Evolutionary conservation across 1,140 invertebrate genomes (phyloP), one percentile per base, ranked within the genome.

Genomic region (Nephotettix cincticeps): DNA sequence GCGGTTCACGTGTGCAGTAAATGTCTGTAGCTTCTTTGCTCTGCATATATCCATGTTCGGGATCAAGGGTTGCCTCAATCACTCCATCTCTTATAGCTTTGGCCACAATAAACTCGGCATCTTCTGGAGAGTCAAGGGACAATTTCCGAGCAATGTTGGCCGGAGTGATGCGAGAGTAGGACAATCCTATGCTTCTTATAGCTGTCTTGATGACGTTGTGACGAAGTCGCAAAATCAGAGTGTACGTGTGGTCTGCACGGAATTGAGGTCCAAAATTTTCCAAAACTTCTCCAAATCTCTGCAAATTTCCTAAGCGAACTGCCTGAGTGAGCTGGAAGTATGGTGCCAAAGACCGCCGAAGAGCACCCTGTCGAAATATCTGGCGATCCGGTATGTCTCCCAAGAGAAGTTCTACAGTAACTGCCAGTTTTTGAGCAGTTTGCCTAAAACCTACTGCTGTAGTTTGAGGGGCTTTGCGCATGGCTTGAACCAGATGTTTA

Each of bases 201-300:
- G 97, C 98, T 4, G 98, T 99, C 83, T 99, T 99, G 78, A 99
- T 99, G 1, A 99, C 98, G 86, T 99, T 99, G 80, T 99, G 98
- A 69, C 97, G 88, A 21, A 99, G 82, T 72, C 96, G 88, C 21
- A 99, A 85, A 77, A 99, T 99, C 30, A 99, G 81, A 58, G 95
- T 98, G 77, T 95, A 99, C 0, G 97, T 99, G 77, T 98, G 91
- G 82, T 99, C 97, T 70, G 85, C 83, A 45, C 91, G 89, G 76
- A 97, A 97, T 78, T 94, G 92, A 0, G 90, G 88, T 0, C 93
- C 93, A 83, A 90, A 94, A 73, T 96, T 94, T 74, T 97, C 91
- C 17, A 99, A 80, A 0, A 98, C 96, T 81, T 97, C 93, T 27
- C 95, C 93, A 83, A 99, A 99, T 68, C 92, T 87, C 74, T 92